Percentiles rank a stretch among this genome's conserved stretches.
These are phyloP conservation scores for Drosophila vallismaia DNA, from an alignment of 2,888 invertebrate species.

Conservation along the genomic window DNA sequence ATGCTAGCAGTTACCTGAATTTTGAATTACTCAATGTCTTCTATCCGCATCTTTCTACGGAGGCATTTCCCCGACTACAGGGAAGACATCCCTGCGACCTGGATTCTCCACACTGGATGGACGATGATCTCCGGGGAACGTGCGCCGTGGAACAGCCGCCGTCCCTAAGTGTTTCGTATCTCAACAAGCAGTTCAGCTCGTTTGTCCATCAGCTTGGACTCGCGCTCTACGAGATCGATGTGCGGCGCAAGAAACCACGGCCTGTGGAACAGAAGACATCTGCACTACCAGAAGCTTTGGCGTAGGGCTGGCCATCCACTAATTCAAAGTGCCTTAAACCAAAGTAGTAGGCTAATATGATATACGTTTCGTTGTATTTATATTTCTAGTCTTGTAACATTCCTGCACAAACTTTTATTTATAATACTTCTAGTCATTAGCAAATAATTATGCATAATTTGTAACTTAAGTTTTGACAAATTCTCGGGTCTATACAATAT, in stretches of 20 bases:
- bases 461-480: constrained; percentile 20
- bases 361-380: constrained; percentile 13
- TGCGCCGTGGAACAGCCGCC: constrained; percentile 73
- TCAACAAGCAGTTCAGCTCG: constrained; percentile 81
- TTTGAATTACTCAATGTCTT: constrained; percentile 86
- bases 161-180: constrained; percentile 67
- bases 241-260: constrained; percentile 58
- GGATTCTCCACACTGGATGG: constrained; percentile 77
- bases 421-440: constrained; percentile 31
- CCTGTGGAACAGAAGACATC: constrained; percentile 16
- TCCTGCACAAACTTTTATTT: constrained; percentile 11
- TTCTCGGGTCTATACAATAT: constrained; percentile 1
- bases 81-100: constrained; percentile 82
- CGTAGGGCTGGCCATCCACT: constrained; percentile 29
- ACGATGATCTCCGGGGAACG: constrained; percentile 78
- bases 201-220: constrained; percentile 85
- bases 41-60: constrained; percentile 91
- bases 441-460: constrained; percentile 7
- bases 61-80: constrained; percentile 88
- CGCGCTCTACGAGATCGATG: constrained; percentile 84
- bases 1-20: constrained; percentile 82
- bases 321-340: constrained; percentile 63
- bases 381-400: constrained; percentile 10
- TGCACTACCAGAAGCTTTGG: constrained; percentile 44
- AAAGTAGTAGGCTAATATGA: constrained; percentile 57